Evolutionary conservation across 1,140 invertebrate genomes (phyloP).

Genomic region (Elymnias hypermnestra): DNA sequence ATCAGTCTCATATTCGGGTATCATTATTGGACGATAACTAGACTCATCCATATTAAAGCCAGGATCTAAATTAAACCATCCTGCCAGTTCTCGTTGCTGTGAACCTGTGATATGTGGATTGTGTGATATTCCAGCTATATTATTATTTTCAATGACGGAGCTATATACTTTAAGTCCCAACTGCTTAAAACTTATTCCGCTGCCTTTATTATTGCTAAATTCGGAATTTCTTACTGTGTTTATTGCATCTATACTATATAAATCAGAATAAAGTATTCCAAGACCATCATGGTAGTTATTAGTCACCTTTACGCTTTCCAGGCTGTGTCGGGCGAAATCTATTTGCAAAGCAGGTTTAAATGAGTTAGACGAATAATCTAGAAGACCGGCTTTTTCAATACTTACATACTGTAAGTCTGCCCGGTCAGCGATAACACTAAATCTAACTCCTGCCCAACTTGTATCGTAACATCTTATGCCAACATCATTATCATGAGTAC

Average conservation of each 20-base stretch:
- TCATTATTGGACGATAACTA: conserved; percentile 81
- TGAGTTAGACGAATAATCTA: conserved; percentile 93
- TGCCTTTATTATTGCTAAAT: conserved; percentile 90
- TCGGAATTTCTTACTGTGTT: conserved; percentile 93
- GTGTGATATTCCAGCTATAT: conserved; percentile 92
- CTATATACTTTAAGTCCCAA: conserved; percentile 88
- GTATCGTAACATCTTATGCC: conserved; percentile 92
- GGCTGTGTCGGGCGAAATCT: conserved; percentile 95
- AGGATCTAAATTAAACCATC: conserved; percentile 88
- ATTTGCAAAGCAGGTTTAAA: conserved; percentile 97
- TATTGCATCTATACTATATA: conserved; percentile 89
- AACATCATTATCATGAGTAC: conserved; percentile 90
- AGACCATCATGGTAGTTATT: conserved; percentile 93
- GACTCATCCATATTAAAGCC: conserved; percentile 81
- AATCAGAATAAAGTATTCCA: conserved; percentile 91
- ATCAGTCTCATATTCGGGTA: conserved; percentile 79
- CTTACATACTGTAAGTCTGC: conserved; percentile 92
- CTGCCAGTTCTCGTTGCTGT: conserved; percentile 93
- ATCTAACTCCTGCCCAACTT: conserved; percentile 94
- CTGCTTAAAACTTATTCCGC: conserved; percentile 93
- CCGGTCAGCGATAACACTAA: conserved; percentile 91
- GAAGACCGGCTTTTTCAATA: conserved; percentile 93
- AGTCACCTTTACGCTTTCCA: conserved; percentile 88
- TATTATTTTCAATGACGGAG: conserved; percentile 89
- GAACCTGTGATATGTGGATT: conserved; percentile 90